Evolutionary conservation across 2,888 invertebrate genomes (phyloP), one percentile per base, ranked within the genome.

Genomic region (Heliconius hortense): DNA sequence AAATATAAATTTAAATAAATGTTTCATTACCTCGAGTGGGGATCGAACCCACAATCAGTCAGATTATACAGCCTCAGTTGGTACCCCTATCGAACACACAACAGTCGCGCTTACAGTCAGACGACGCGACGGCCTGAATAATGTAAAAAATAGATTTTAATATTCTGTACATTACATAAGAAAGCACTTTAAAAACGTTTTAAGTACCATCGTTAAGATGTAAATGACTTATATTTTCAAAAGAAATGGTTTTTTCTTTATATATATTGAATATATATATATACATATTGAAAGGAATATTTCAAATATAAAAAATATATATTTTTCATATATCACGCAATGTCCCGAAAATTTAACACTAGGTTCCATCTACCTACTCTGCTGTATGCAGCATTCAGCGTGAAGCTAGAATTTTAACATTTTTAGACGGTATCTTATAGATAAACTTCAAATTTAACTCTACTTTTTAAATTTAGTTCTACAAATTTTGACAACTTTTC

Each of bases 401-500:
- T 39, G 13, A 39, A 39, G 11, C 11, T 56, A 7, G 24, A 24
- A 24, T n/a, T 59, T 24, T 10, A n/a, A n/a, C 56, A 24, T 59
- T n/a, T n/a, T 59, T n/a, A 24, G 3, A 59, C 56, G 56, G 13
- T 24, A 15, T 60, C 26, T 60, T 1, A 26, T 26, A 26, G 21
- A 31, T 31, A 28, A 31, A 10, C 21, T 35, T 26, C 64, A 64
- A 35, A 35, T 64, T 64, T 18, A 21, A 31, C 21, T n/a, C 21
- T n/a, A 39, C 11, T n/a, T 39, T 24, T 64, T n/a, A n/a, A 64
- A 35, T 39, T 24, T n/a, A 35, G 3, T 21, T 21, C n/a, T n/a
- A 56, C 8, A 56, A 56, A n/a, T 31, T 62, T 77, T 43, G 11
- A 35, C 48, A 67, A 24, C 24, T 59, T 75, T 66, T 75, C 62